Evolutionary conservation across 2,797 vertebrate species (phyloP), one percentile per base, ranked within the genome.

Genomic region (Syngnathus rostellatus): DNA sequence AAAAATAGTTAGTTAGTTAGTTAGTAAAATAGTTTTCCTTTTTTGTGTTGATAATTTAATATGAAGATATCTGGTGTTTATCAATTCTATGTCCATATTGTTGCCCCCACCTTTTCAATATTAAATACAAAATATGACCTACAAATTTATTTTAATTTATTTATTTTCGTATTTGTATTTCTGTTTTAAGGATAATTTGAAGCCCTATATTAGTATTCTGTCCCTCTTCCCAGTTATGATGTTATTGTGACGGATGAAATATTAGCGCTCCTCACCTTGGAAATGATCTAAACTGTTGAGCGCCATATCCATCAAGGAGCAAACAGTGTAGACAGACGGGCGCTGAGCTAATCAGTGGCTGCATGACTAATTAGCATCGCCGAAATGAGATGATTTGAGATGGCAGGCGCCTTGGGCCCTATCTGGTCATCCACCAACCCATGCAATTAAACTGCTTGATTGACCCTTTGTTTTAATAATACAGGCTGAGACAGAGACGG

Each of bases 401-500:
- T 81, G 81, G 80, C 80, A 77, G 81, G 70, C 78, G 79, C 68
- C 72, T 21, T 74, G 79, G 17, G 74, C 77, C 68, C 81, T 83
- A 79, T 85, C 83, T 84, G 73, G 74, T 83, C 86, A 68, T 81
- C 83, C 82, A 81, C 71, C 82, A 81, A 75, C 83, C 80, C 81
- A 83, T 81, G 78, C 85, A 87, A 89, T 90, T 88, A 86, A 86
- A 91, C 85, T 72, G 78, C 80, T 85, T 85, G 80, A 86, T 87
- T 88, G 85, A 89, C 85, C 86, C 85, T 85, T 87, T 86, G 82
- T 88, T 88, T 87, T 85, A 87, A 86, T 88, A 88, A 82, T 84
- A 78, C 77, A 68, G 81, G 62, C 78, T 64, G 77, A 81, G 77
- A 75, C 78, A 61, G 76, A 79, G 84, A 85, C 77, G 79, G 74